Evolutionary conservation across 2,888 invertebrate species (phyloP), one percentile per base, ranked within the genome.

Genomic region (Plusia festucae): DNA sequence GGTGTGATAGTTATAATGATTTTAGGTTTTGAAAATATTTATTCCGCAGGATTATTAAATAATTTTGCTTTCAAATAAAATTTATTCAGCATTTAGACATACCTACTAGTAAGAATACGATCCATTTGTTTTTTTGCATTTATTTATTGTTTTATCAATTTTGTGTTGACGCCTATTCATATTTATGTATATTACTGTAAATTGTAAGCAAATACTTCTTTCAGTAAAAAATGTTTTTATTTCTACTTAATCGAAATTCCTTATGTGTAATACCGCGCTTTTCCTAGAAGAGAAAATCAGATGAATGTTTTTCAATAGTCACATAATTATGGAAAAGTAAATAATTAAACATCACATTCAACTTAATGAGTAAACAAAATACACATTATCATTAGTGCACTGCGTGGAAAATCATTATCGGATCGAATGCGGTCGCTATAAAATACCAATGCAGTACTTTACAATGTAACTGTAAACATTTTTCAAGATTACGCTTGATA

Each of bases 311-410:
- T 8, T 40, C 44, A 62, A 62, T 24, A 57, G 56, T 56, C 20
- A 60, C 44, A 54, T 74, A 7, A 61, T 22, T 53, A 20, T 30
- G 18, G 52, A 13, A 53, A 54, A 53, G 18, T 63, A 60, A 69
- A 60, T 63, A 60, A 69, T 65, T 46, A 64, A 69, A 40, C 58
- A 44, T 59, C 27, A 72, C 65, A 55, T 34, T 52, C 49, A 18
- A 70, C 32, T 51, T 65, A 70, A 65, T 75, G 65, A 73, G 70
- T 51, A 56, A 65, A 60, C 70, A 65, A 59, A 70, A 57, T 61
- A 40, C 9, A 20, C 34, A 65, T 61, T 70, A 75, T 34, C 52
- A 49, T 75, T 59, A 65, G 44, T 46, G 53, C 49, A 46, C 11
- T 15, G 49, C 40, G 53, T 61, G 65, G 58, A 61, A 59, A 73